Percentiles rank a stretch among this genome's conserved stretches.
phyloP scores from a whole-genome alignment of 2,888 invertebrate species.

The Leptarthrus brevirostris region DNA sequence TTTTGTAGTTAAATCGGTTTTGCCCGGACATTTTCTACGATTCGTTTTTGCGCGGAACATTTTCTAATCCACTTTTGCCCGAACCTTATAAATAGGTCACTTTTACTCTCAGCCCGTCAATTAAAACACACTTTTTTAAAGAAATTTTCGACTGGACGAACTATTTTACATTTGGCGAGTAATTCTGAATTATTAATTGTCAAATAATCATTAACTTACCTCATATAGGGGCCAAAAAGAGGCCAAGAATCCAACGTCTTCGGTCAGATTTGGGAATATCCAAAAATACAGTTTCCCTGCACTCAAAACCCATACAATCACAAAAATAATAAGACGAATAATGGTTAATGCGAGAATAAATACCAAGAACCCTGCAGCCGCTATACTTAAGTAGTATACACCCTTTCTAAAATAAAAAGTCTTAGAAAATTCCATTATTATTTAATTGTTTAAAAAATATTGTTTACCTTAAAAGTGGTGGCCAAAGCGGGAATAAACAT shows the following conservation, averaged over 20 bases:
- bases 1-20: too few species aligned
- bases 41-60: too few species aligned
- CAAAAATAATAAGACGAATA: slow-evolving; percentile 90
- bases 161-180: too few species aligned
- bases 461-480: slow-evolving; percentile 83
- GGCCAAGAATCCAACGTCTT: slow-evolving; percentile 98
- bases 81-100: too few species aligned
- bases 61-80: too few species aligned
- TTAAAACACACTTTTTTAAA: too few species aligned
- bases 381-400: slow-evolving; percentile 96
- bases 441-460: too few species aligned
- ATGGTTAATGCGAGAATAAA: slow-evolving; percentile 91
- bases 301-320: slow-evolving; percentile 87
- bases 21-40: too few species aligned
- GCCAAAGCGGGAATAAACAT: slow-evolving; percentile 99
- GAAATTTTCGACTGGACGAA: too few species aligned
- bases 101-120: too few species aligned
- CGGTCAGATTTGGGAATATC: slow-evolving; percentile 98
- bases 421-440: too few species aligned
- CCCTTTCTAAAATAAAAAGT: slow-evolving; percentile 74
- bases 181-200: too few species aligned
- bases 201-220: slow-evolving; percentile 70
- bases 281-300: slow-evolving; percentile 94
- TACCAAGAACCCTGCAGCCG: slow-evolving; percentile 94
- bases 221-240: slow-evolving; percentile 98